Evolutionary conservation across 1,140 invertebrate species (phyloP).

Genomic region (Papilio dardanus): DNA sequence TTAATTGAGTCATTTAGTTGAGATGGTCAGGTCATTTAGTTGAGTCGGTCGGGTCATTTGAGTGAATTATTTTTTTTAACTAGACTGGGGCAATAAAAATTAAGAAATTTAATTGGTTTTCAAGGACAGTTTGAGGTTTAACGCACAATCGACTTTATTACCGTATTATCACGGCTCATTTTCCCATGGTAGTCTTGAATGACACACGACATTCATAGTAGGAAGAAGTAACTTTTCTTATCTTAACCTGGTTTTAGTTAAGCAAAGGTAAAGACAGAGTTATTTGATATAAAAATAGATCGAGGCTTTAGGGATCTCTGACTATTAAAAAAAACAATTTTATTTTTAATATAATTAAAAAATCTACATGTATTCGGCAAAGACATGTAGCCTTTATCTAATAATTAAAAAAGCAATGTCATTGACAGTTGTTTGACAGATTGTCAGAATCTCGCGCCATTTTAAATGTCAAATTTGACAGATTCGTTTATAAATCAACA

Average conservation of each 20-base stretch:
- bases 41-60: no score
- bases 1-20: no score
- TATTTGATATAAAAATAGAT: neutral
- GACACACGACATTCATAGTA: conserved; percentile 36
- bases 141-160: conserved; percentile 36
- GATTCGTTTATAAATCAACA: conserved; percentile 5
- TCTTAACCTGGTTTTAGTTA: neutral
- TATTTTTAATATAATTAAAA: neutral
- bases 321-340: neutral
- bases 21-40: no score
- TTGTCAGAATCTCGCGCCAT: conserved; percentile 3
- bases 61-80: no score
- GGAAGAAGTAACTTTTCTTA: neutral
- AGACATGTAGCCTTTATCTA: neutral
- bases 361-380: neutral
- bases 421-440: conserved; percentile 21
- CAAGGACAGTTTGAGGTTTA: neutral
- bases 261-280: neutral
- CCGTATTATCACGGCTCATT: conserved; percentile 1
- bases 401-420: neutral
- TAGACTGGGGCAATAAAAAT: no score
- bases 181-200: conserved; percentile 19
- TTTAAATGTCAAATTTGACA: neutral
- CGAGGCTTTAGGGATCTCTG: neutral
- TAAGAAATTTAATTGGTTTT: neutral